Conservation (phyloP, 2,113 vertebrate species). For the Sporophila hypoxantha region DNA sequence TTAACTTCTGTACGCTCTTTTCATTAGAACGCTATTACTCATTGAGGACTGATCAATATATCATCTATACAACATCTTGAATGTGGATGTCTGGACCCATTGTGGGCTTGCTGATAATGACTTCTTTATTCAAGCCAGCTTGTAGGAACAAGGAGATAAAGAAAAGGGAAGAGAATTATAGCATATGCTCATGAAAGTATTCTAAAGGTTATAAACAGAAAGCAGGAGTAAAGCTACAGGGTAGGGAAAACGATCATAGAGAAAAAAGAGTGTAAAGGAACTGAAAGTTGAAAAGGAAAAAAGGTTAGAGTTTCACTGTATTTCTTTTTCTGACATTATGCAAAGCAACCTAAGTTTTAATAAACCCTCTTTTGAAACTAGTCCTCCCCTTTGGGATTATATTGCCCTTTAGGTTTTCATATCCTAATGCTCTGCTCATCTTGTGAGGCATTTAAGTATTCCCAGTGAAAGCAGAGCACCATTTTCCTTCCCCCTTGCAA, state of each 20-base stretch:
- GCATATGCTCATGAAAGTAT: slow-evolving; percentile 79
- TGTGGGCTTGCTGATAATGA: slow-evolving; percentile 89
- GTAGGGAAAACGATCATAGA: background rate
- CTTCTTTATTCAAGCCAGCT: slow-evolving; percentile 88
- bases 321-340: slow-evolving; percentile 21
- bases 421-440: slow-evolving; percentile 17
- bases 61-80: slow-evolving; percentile 91
- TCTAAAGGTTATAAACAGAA: slow-evolving; percentile 79
- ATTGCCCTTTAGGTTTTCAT: slow-evolving; percentile 41
- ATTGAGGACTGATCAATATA: slow-evolving; percentile 90
- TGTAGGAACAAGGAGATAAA: slow-evolving; percentile 96
- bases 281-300: slow-evolving; percentile 30
- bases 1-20: slow-evolving; percentile 80
- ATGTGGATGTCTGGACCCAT: slow-evolving; percentile 88
- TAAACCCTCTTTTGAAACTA: slow-evolving; percentile 46
- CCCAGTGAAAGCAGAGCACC: background rate
- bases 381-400: slow-evolving; percentile 26
- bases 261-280: slow-evolving; percentile 61
- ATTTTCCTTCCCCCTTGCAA: background rate
- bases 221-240: slow-evolving; percentile 53
- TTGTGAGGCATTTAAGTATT: slow-evolving; percentile 32
- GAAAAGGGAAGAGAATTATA: slow-evolving; percentile 83
- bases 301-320: background rate
- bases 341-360: slow-evolving; percentile 38
- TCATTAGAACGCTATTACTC: slow-evolving; percentile 86